Evolutionary conservation across 35 echinoderm and acorn worm genomes (phyloP).

Genomic region (Lytechinus variegatus): DNA sequence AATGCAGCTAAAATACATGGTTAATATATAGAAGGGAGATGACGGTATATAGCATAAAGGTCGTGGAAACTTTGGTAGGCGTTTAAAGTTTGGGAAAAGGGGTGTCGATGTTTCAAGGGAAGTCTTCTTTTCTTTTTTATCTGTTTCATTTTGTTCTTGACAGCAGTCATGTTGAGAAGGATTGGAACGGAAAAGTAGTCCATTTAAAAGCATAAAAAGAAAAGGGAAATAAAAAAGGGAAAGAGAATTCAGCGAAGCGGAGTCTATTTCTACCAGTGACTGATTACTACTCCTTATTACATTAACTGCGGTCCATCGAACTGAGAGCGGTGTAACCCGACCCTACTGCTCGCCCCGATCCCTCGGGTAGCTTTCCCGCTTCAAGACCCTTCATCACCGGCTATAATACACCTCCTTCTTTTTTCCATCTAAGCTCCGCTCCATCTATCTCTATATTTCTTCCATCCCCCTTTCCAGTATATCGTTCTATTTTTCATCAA

Average conservation of each 20-base stretch:
- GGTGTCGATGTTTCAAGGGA: background rate
- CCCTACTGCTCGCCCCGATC: slow-evolving; percentile 56
- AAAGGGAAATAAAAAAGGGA: background rate
- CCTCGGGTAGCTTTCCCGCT: slow-evolving; percentile 37
- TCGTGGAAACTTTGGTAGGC: background rate
- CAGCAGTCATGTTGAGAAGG: background rate
- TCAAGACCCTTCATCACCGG: background rate
- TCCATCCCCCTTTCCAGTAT: background rate
- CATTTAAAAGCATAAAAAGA: background rate
- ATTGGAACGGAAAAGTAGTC: slow-evolving; percentile 25
- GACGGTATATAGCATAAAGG: background rate
- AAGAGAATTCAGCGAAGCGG: slow-evolving; percentile 31
- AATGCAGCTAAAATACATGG: no score
- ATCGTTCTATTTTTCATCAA: background rate
- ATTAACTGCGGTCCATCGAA: slow-evolving; percentile 58
- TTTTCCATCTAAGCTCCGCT: background rate
- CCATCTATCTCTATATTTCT: background rate
- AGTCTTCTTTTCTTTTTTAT: background rate
- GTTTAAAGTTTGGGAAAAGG: background rate
- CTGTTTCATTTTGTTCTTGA: slow-evolving; percentile 4
- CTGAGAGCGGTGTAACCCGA: slow-evolving; percentile 65
- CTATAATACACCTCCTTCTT: background rate
- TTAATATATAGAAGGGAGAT: no score
- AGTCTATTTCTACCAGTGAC: slow-evolving; percentile 58
- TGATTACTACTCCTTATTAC: slow-evolving; percentile 75